Percentiles rank a stretch among this genome's conserved stretches.
phyloP scores from a whole-genome alignment of 2,888 invertebrate species.

The Hanleya hanleyi region DNA sequence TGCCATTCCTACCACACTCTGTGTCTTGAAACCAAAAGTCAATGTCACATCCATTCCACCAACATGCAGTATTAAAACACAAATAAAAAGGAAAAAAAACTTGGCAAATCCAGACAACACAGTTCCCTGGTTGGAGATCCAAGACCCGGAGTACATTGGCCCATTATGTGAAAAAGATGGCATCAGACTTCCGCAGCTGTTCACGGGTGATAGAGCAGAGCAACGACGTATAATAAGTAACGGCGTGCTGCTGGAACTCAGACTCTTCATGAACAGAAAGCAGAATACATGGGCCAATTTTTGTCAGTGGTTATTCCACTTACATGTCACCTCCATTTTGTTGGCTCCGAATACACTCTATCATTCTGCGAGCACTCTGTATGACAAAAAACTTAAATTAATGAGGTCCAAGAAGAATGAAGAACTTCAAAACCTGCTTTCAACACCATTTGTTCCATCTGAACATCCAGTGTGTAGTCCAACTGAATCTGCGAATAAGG shows the following conservation, averaged over 20 bases:
- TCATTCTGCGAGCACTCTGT: too few species aligned
- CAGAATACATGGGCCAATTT: not conserved
- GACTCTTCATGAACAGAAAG: not conserved
- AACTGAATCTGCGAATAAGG: not conserved
- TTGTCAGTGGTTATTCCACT: not conserved
- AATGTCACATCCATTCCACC: not conserved
- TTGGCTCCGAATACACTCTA: too few species aligned
- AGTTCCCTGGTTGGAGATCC: not conserved
- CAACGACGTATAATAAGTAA: too few species aligned
- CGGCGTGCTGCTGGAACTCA: too few species aligned
- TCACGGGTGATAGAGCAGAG: too few species aligned
- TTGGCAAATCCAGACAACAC: not conserved
- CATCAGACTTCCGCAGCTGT: too few species aligned
- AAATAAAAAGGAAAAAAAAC: not conserved
- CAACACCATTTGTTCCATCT: not conserved
- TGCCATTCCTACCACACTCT: not conserved
- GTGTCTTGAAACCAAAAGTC: not conserved
- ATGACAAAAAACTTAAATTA: not conserved
- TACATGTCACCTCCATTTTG: too few species aligned
- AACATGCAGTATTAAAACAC: not conserved
- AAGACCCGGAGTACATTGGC: not conserved
- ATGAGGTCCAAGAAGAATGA: not conserved
- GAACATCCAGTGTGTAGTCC: too few species aligned
- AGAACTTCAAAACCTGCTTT: not conserved
- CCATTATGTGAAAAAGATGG: not conserved